Percentiles rank a stretch among this genome's conserved stretches.
phyloP scores from a whole-genome alignment of 2,113 vertebrate genomes.

The Tupaia chinensis region DNA sequence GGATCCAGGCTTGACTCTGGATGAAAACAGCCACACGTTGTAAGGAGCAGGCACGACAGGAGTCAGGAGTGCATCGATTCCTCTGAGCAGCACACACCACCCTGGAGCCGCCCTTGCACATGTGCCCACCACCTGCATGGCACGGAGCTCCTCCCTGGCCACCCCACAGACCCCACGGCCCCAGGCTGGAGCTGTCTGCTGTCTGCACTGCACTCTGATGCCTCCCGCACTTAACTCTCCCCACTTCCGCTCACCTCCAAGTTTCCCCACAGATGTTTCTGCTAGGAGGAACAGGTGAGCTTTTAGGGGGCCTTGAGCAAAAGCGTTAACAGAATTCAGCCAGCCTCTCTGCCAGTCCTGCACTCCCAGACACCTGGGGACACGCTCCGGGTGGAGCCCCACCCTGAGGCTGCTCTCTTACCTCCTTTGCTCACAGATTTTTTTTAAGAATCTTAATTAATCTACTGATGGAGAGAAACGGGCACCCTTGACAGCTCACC shows the following conservation, averaged over 20 bases:
- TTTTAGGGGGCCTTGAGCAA: constrained; percentile 12
- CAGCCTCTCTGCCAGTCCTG: background rate
- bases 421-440: no score
- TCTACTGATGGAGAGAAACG: no score
- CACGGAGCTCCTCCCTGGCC: background rate
- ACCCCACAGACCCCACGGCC: background rate
- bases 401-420: background rate
- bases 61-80: background rate
- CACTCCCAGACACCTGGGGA: background rate
- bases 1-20: background rate
- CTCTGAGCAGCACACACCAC: background rate
- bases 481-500: no score
- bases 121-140: background rate
- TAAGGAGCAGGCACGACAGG: background rate
- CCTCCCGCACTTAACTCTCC: background rate
- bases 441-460: no score
- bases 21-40: background rate
- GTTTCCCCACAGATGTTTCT: background rate
- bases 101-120: background rate
- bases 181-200: background rate
- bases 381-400: no score
- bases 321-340: background rate
- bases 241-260: background rate
- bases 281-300: background rate
- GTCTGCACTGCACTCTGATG: background rate